Evolutionary conservation across 2,888 invertebrate genomes (phyloP).

Genomic region (Leptura quadrifasciata): DNA sequence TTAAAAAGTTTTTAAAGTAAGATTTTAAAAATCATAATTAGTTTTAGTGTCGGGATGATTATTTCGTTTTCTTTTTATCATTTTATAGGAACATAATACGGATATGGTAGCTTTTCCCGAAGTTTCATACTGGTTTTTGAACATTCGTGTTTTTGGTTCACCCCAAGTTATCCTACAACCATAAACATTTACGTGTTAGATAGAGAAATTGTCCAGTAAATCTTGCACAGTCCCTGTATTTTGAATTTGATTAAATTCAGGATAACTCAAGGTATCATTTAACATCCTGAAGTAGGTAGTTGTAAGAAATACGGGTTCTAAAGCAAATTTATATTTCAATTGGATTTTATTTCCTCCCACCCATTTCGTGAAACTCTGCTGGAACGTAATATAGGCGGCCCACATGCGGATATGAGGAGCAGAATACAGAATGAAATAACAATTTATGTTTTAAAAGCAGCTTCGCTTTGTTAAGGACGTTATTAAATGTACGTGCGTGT

Average conservation of each 20-base stretch:
- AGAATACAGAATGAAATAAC: constrained; percentile 56
- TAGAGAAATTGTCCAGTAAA: background rate
- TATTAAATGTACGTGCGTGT: constrained; percentile 56
- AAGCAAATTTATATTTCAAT: constrained; percentile 43
- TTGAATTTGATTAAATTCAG: constrained; percentile 27
- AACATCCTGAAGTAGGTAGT: constrained; percentile 29
- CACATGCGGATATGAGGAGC: constrained; percentile 51
- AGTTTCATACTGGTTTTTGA: no score
- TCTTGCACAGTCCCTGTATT: background rate
- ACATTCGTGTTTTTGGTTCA: no score
- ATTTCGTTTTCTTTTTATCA: no score
- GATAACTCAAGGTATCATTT: constrained; percentile 26
- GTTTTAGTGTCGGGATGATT: no score
- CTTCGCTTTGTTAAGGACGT: constrained; percentile 52
- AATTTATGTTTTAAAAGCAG: constrained; percentile 53
- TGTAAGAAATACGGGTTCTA: constrained; percentile 38
- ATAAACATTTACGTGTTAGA: no score
- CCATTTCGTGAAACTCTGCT: background rate
- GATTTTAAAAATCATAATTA: no score
- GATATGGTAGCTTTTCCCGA: no score
- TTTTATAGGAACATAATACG: no score
- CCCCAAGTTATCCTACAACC: no score
- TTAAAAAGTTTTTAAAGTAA: no score
- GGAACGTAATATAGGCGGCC: constrained; percentile 40
- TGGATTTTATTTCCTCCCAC: constrained; percentile 35